Evolutionary conservation across 1,140 invertebrate genomes (phyloP), one percentile per base, ranked within the genome.

Genomic region (Pseudomyrmex sp.): DNA sequence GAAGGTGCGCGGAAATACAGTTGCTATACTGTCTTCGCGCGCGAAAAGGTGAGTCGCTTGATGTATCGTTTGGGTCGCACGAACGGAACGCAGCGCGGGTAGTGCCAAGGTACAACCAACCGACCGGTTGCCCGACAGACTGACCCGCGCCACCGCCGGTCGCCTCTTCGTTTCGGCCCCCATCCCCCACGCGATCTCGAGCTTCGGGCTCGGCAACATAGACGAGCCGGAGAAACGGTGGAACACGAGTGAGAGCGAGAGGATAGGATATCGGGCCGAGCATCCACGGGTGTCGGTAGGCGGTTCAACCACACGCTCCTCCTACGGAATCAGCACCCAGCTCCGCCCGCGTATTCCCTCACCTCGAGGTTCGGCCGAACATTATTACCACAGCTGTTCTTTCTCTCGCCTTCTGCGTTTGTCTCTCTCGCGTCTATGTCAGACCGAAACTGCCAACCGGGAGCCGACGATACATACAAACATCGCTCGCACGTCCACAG

Each of bases 41-140:
- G 48, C 23, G 69, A 66, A 82, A 75, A 52, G 23, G 48, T 35
- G 48, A 74, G 59, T 20, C 12, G 58, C 35, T 56, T 56, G 68
- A 70, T 26, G 66, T 79, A 79, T 79, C 74, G 83, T 69, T 66
- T 46, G 50, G 69, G 20, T 35, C 79, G 61, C 54, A 73, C 85
- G 65, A 86, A 83, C 70, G 69, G 70, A 89, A 85, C 76, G 76
- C 68, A 76, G 86, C 86, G 54, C 87, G 83, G 83, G 88, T 75
- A 76, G 83, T 88, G 61, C 83, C 65, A 77, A 85, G 75, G 76
- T 85, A 89, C 87, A 87, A 85, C 73, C 87, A 90, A 92, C 92
- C 92, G 93, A 94, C 93, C 93, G 93, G 93, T 93, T 94, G 93
- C 92, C 93, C 94, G 94, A 94, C 92, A 94, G 93, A 94, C 94